Base-by-base conservation (phyloP, 2,888 invertebrate genomes). In the Athalia rosae region DNA sequence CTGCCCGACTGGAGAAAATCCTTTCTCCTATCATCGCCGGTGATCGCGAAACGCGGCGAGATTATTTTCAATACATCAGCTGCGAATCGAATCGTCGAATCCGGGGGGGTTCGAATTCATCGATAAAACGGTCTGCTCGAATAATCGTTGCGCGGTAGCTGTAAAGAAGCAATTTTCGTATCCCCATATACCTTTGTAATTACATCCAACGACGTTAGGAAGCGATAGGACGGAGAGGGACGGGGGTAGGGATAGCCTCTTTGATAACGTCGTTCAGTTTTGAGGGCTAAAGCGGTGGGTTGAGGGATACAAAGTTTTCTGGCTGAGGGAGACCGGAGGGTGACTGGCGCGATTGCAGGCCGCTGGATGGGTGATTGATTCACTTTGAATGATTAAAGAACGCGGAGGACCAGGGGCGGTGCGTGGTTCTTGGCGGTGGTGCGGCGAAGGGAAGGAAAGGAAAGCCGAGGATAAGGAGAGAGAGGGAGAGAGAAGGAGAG, bases 301-400 rank as follows among this genome's bases (percentile, higher is more conserved):
- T 64, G 58, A 76, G 67, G 53, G 64, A 74, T 62, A 67, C 71
- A 79, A 76, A 76, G 76, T 69, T 71, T 61, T 69, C 73, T 76
- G 83, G 81, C 83, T 80, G 83, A 83, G 82, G 83, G 82, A 82
- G 84, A 82, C 82, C 83, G 83, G 83, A 86, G 87, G 85, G 87
- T 87, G 87, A 88, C 87, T 87, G 83, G 85, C 86, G 85, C 85
- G 85, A 87, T 87, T 85, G 85, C 85, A 82, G 81, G 82, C 81
- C 83, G 83, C 83, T 82, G 84, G 85, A 86, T 85, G 83, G 86
- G 89, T 89, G 90, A 89, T 89, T 89, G 89, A 89, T 90, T 89
- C 85, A 87, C 88, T 88, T 87, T 88, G 89, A 90, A 90, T 89
- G 89, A 90, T 90, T 88, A 88, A 90, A 89, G 87, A 89, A 88